phyloP scores from a whole-genome alignment of 2,888 invertebrate species.

The Nymphalis c-album region DNA sequence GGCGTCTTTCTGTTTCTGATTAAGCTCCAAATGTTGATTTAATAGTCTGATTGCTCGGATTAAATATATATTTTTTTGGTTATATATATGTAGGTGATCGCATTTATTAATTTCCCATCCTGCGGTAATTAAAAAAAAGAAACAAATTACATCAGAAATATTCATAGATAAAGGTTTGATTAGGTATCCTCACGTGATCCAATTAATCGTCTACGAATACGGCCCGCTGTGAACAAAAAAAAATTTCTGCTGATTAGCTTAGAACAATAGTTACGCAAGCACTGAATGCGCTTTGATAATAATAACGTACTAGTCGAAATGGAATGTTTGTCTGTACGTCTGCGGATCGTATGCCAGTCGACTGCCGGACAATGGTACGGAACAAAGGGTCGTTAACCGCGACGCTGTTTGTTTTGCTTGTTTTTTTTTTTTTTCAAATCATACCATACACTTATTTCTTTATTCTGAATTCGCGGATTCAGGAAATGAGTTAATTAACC shows the following conservation, averaged over 20 bases:
- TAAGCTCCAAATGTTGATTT: no score
- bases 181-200: no score
- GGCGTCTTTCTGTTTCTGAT: no score
- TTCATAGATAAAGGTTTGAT: no score
- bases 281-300: background rate
- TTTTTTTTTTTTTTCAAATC: slow-evolving; percentile 47
- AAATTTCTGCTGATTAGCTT: background rate
- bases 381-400: slow-evolving; percentile 56
- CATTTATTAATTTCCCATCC: no score
- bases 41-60: no score
- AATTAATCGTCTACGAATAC: no score
- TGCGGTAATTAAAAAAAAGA: no score
- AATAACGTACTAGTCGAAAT: slow-evolving; percentile 9
- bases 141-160: no score
- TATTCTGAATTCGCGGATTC: slow-evolving; percentile 34
- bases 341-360: slow-evolving; percentile 43
- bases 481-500: background rate
- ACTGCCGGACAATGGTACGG: slow-evolving; percentile 43
- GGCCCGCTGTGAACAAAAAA: background rate
- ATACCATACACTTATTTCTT: slow-evolving; percentile 42
- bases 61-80: no score
- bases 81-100: no score
- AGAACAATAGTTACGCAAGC: background rate
- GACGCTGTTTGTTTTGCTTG: slow-evolving; percentile 30
- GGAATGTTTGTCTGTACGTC: slow-evolving; percentile 23